Evolutionary conservation across 2,888 invertebrate species (phyloP), one percentile per base, ranked within the genome.

Genomic region (Acleris laterana): DNA sequence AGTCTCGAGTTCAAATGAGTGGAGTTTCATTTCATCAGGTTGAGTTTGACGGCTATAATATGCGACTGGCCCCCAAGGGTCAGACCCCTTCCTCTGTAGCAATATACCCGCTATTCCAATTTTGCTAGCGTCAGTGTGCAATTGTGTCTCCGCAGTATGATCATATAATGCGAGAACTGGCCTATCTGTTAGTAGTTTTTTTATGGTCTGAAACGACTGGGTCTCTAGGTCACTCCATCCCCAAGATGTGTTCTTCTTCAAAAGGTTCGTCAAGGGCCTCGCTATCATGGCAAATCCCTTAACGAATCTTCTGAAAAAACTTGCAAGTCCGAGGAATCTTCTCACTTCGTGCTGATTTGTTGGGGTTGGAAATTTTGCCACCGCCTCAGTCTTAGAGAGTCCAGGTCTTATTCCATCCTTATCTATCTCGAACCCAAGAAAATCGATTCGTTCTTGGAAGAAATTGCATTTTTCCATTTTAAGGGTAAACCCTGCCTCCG

Each of bases 121-220:
- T n/a, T n/a, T n/a, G n/a, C n/a, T n/a, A n/a, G n/a, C n/a, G n/a
- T n/a, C n/a, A n/a, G n/a, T n/a, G n/a, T n/a, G n/a, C n/a, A n/a
- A n/a, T n/a, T n/a, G n/a, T n/a, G n/a, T n/a, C n/a, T n/a, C n/a
- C n/a, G n/a, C n/a, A n/a, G n/a, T n/a, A n/a, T n/a, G n/a, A n/a
- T n/a, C n/a, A n/a, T n/a, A n/a, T n/a, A n/a, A n/a, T n/a, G n/a
- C n/a, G n/a, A n/a, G n/a, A n/a, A n/a, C n/a, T n/a, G n/a, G n/a
- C n/a, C 72, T 62, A 5, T 60, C 52, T 0, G 62, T 61, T 0
- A 82, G 59, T 2, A 22, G 50, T 5, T 5, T 48, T 5, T 77
- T 78, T 48, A 81, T 53, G 9, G 28, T 44, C 0, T 64, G 11
- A 28, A 80, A 74, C 1, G 74, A 70, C 28, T 11, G 13, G 11